A percentile compares a stretch with the other conserved stretches of the same genome.
Conservation (phyloP, 92 coral and sea anemone species). For the Epizoanthus scotinus region DNA sequence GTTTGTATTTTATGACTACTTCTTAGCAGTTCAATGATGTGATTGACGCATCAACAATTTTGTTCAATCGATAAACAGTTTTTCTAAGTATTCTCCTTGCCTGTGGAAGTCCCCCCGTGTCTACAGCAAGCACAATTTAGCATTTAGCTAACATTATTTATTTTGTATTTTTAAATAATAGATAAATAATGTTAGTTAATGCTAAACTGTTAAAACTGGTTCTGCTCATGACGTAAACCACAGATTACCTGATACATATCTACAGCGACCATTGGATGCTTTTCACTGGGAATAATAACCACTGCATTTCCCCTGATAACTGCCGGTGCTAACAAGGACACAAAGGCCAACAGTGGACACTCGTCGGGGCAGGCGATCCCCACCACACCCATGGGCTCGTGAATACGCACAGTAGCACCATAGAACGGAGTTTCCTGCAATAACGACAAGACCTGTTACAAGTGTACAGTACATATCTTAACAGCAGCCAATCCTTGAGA, state of each 20-base stretch:
- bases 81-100: too few relatives aligned
- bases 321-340: constrained; percentile 91
- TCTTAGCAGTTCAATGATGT: too few relatives aligned
- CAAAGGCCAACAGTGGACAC: constrained; percentile 88
- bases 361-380: constrained; percentile 93
- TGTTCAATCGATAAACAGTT: too few relatives aligned
- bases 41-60: too few relatives aligned
- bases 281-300: constrained; percentile 89
- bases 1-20: too few relatives aligned
- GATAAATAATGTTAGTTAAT: too few relatives aligned
- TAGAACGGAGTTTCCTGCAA: constrained; percentile 93
- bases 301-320: constrained; percentile 93
- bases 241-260: constrained; percentile 94
- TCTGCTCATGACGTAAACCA: neutral
- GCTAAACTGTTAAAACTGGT: neutral
- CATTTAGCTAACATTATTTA: neutral
- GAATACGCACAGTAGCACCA: constrained; percentile 93
- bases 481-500: too few relatives aligned
- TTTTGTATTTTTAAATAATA: too few relatives aligned
- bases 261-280: constrained; percentile 83
- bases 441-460: neutral
- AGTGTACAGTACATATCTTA: too few relatives aligned
- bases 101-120: too few relatives aligned
- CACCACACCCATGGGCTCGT: constrained; percentile 94
- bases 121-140: too few relatives aligned